Conservation (phyloP, 2,797 vertebrate genomes). For the Megaceryle alcyon region DNA sequence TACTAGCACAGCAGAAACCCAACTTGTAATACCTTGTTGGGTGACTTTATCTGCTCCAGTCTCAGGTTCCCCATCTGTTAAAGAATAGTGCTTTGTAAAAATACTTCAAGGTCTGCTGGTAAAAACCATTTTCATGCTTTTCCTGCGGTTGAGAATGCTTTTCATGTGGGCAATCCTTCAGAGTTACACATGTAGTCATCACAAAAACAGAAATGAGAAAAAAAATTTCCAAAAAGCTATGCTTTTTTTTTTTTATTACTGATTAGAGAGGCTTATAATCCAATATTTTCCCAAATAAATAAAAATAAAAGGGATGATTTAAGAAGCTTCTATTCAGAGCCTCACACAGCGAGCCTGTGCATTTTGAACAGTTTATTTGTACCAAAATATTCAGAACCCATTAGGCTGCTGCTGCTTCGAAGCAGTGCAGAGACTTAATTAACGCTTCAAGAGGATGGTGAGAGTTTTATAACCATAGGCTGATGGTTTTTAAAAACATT, state of each 20-base stretch:
- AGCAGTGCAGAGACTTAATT: background rate
- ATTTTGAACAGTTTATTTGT: background rate
- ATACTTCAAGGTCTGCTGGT: background rate
- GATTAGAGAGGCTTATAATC: background rate
- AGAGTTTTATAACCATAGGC: background rate
- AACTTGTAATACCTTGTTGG: background rate
- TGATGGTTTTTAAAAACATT: background rate
- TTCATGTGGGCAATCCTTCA: background rate
- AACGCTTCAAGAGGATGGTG: background rate
- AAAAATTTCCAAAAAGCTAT: background rate
- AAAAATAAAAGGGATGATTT: constrained; percentile 7
- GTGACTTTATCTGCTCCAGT: background rate
- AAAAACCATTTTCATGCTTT: background rate
- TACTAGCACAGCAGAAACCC: background rate
- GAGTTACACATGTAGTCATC: background rate
- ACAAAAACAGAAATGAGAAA: background rate
- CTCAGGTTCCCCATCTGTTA: background rate
- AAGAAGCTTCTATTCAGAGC: background rate
- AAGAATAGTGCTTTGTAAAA: background rate
- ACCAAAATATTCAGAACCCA: background rate
- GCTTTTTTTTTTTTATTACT: background rate
- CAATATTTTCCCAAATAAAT: constrained; percentile 16
- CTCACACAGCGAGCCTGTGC: background rate
- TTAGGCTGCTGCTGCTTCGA: background rate
- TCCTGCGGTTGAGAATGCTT: background rate